Conservation (phyloP, 2,888 invertebrate species). For the Laspeyria flexula region DNA sequence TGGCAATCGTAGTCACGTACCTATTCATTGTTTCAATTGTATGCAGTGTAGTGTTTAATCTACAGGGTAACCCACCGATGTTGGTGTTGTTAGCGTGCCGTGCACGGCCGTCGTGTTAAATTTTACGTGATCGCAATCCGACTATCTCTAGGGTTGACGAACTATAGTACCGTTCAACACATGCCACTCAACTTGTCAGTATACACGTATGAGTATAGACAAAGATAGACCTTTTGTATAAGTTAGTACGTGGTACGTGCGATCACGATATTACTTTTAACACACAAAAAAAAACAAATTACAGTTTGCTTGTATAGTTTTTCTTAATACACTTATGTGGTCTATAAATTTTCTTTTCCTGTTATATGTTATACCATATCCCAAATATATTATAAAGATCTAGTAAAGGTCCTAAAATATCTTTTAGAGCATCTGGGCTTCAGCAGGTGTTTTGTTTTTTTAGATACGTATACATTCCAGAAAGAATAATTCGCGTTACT, state of each 20-base stretch:
- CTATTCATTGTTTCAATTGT: slow-evolving; percentile 44
- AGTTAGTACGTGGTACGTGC: slow-evolving; percentile 2
- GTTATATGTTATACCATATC: too few relatives aligned
- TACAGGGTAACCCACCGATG: slow-evolving; percentile 6
- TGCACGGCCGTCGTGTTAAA: slow-evolving; percentile 64
- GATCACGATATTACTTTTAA: too few relatives aligned
- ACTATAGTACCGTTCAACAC: slow-evolving; percentile 61
- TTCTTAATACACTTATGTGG: too few relatives aligned
- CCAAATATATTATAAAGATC: too few relatives aligned
- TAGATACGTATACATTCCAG: too few relatives aligned
- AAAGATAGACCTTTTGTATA: slow-evolving; percentile 20
- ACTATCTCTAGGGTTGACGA: slow-evolving; percentile 65
- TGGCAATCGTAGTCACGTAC: slow-evolving; percentile 32
- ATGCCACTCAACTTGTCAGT: slow-evolving; percentile 43
- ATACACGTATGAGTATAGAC: slow-evolving; percentile 40
- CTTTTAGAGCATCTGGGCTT: too few relatives aligned
- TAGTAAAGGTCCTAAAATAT: too few relatives aligned
- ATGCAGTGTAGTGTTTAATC: slow-evolving; percentile 25
- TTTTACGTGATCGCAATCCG: slow-evolving; percentile 67
- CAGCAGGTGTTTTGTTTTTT: too few relatives aligned
- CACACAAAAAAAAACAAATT: too few relatives aligned
- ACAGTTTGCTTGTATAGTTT: too few relatives aligned
- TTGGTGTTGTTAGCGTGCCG: slow-evolving; percentile 39
- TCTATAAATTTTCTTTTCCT: too few relatives aligned
- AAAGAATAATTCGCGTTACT: too few relatives aligned